These are phyloP conservation scores for Caenorhabditis latens DNA, from an alignment of 1,140 invertebrate genomes.

Conservation along the genomic window DNA sequence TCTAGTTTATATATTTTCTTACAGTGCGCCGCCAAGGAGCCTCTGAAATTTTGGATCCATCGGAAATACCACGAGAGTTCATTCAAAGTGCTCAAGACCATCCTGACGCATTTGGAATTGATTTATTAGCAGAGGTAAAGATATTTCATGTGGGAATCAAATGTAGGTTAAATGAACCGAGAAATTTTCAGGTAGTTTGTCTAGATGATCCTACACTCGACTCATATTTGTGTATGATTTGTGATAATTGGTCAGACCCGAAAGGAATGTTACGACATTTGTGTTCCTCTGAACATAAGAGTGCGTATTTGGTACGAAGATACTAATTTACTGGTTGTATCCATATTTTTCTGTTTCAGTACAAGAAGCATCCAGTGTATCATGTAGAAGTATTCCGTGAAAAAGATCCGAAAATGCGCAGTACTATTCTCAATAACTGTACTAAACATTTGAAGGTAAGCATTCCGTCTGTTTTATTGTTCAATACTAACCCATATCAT, in stretches of 20 bases:
- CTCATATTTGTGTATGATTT: constrained; percentile 21
- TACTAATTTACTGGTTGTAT: background rate
- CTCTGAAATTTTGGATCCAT: background rate
- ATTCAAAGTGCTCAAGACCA: background rate
- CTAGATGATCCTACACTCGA: constrained; percentile 18
- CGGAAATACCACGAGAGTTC: constrained; percentile 7
- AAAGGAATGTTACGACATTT: background rate
- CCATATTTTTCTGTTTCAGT: background rate
- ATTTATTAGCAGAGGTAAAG: background rate
- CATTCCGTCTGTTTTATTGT: background rate
- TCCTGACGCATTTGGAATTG: constrained; percentile 12
- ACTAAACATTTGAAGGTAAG: constrained; percentile 15
- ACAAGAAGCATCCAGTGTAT: background rate
- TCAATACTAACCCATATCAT: background rate
- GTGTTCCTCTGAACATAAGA: constrained; percentile 10
- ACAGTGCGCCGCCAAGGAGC: constrained; percentile 26
- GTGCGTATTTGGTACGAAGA: constrained; percentile 2
- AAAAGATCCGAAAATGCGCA: background rate
- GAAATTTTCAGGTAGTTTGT: constrained; percentile 3
- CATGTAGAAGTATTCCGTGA: constrained; percentile 7
- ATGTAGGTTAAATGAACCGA: background rate
- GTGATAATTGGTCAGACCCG: constrained; percentile 20
- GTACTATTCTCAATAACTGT: constrained; percentile 5
- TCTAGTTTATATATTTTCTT: background rate
- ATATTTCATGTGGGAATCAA: background rate